Percentiles rank a stretch among this genome's conserved stretches.
Evolutionary conservation across 2,797 vertebrate species (phyloP).

Genomic region (Gymnoscopelus braueri): DNA sequence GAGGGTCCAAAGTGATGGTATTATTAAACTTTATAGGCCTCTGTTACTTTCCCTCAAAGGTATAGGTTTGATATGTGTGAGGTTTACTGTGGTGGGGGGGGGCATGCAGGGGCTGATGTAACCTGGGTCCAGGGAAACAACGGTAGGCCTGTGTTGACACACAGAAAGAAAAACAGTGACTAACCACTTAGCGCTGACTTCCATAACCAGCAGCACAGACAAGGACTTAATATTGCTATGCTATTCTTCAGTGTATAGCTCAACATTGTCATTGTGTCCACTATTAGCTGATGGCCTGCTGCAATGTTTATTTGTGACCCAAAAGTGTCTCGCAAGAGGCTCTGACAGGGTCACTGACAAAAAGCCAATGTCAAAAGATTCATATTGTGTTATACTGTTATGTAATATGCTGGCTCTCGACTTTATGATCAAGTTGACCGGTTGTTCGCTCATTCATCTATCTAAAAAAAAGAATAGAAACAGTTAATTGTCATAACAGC

Average conservation of each 20-base stretch:
- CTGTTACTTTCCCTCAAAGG: slow-evolving; percentile 27
- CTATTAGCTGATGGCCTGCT: background rate
- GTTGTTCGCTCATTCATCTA: no score
- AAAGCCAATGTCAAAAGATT: no score
- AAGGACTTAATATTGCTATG: slow-evolving; percentile 23
- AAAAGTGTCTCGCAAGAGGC: no score
- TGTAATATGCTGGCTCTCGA: no score
- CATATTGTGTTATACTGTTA: no score
- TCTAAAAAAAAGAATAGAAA: no score
- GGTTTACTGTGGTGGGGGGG: background rate
- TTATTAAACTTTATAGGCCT: slow-evolving; percentile 49
- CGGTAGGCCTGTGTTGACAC: slow-evolving; percentile 39
- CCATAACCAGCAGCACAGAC: slow-evolving; percentile 20
- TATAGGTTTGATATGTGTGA: slow-evolving; percentile 28
- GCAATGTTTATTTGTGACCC: no score
- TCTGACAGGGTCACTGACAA: no score
- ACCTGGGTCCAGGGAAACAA: slow-evolving; percentile 39
- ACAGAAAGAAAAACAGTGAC: slow-evolving; percentile 40
- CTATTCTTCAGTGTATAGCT: slow-evolving; percentile 8
- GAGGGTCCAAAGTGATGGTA: slow-evolving; percentile 12
- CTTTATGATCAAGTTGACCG: no score
- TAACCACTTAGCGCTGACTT: slow-evolving; percentile 29
- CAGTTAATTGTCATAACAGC: no score
- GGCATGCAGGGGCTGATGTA: slow-evolving; percentile 26
- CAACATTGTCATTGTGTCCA: slow-evolving; percentile 11